A percentile compares a stretch with the other conserved stretches of the same genome.
Evolutionary conservation across 2,797 vertebrate genomes (phyloP).

Genomic region (Eulemur mongoz): DNA sequence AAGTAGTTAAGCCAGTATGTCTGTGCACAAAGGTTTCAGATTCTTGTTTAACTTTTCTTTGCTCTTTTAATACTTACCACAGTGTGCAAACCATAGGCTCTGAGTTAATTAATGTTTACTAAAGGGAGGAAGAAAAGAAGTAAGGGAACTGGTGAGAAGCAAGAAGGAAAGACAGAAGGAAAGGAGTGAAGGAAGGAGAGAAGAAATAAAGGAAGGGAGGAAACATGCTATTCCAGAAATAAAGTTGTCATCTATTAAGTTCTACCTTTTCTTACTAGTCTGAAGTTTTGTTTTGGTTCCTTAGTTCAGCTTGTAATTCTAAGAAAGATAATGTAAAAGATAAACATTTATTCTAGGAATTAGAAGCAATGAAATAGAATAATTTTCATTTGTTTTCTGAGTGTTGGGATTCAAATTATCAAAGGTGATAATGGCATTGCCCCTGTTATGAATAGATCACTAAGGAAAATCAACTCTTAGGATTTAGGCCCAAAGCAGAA

Average conservation of each 20-base stretch:
- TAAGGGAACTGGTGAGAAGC: not conserved
- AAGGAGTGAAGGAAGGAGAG: fast-evolving
- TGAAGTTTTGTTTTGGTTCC: not conserved
- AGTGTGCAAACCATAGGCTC: not conserved
- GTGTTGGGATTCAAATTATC: not conserved
- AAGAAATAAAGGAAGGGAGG: not conserved
- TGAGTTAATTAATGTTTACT: not conserved
- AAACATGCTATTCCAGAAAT: not conserved
- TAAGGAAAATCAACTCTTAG: constrained; percentile 1
- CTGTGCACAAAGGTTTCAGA: not conserved
- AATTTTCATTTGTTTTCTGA: not conserved
- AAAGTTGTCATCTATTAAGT: not conserved
- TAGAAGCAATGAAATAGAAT: not conserved
- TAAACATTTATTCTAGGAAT: not conserved
- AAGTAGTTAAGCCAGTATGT: not conserved
- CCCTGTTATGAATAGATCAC: not conserved
- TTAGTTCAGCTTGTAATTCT: not conserved
- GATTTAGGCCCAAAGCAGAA: not conserved
- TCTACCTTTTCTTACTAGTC: not conserved
- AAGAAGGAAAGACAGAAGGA: not conserved
- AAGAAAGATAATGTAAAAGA: not conserved
- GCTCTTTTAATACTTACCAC: not conserved
- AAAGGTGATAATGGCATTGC: not conserved
- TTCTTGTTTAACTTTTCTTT: not conserved
- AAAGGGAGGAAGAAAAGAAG: not conserved